phyloP scores from a whole-genome alignment of 2,888 invertebrate genomes.

The Portevinia maculata region DNA sequence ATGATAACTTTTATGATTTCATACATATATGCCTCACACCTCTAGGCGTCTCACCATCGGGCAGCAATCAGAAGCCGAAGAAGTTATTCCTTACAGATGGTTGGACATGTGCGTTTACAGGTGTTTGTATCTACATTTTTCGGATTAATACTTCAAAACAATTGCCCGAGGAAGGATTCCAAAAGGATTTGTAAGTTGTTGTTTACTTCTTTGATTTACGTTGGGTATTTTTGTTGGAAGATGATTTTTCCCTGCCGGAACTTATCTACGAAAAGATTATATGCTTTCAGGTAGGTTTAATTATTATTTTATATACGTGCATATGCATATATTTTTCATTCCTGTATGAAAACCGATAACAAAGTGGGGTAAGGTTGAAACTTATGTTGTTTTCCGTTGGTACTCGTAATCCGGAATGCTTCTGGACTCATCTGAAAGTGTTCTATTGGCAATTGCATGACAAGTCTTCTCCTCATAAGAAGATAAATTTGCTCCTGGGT shows the following conservation, averaged over 20 bases:
- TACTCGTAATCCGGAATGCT: too few species aligned
- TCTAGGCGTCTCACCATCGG: slow-evolving; percentile 82
- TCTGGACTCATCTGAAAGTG: too few species aligned
- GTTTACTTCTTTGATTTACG: not conserved
- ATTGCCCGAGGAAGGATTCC: slow-evolving; percentile 95
- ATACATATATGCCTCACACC: not conserved
- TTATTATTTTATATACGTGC: too few species aligned
- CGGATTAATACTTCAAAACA: slow-evolving; percentile 92
- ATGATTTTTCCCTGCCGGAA: not conserved
- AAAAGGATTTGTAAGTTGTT: slow-evolving; percentile 88
- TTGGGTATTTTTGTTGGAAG: not conserved
- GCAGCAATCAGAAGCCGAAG: slow-evolving; percentile 84
- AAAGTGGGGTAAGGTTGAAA: too few species aligned
- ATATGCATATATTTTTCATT: too few species aligned
- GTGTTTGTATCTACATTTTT: slow-evolving; percentile 93
- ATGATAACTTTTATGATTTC: slow-evolving; percentile 25
- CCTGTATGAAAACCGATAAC: too few species aligned
- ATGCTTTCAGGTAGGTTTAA: not conserved
- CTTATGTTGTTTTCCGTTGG: too few species aligned
- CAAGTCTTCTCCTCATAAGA: too few species aligned
- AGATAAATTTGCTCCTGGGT: too few species aligned
- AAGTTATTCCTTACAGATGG: slow-evolving; percentile 94
- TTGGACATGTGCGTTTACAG: slow-evolving; percentile 91
- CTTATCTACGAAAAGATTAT: not conserved
- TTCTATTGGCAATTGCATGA: too few species aligned